These are phyloP conservation scores for Aquatica leii DNA, from an alignment of 2,888 invertebrate genomes.

Conservation along the genomic window DNA sequence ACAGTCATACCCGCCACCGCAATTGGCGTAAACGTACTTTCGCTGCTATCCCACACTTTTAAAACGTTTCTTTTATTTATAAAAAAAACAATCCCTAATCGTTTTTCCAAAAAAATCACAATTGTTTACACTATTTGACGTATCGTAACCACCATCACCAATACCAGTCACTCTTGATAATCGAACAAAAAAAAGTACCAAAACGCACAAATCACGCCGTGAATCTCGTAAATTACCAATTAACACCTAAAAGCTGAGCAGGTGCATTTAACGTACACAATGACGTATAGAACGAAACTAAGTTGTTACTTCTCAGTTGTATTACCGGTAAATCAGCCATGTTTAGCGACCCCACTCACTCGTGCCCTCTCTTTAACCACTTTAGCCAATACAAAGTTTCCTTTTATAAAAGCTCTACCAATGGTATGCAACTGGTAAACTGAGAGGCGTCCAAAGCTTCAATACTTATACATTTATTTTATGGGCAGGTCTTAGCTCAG, in stretches of 20 bases:
- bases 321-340: conserved; percentile 60
- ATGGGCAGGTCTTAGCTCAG: conserved; percentile 59
- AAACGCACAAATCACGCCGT: neutral
- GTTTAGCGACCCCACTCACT: conserved; percentile 54
- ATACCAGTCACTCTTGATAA: neutral
- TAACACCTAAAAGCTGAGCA: conserved; percentile 17
- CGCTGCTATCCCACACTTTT: conserved; percentile 59
- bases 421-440: conserved; percentile 44
- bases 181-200: neutral
- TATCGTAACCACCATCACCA: neutral
- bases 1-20: conserved; percentile 62
- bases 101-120: neutral
- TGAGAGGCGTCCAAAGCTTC: conserved; percentile 53
- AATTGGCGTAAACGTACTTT: conserved; percentile 54
- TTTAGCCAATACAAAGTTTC: conserved; percentile 49
- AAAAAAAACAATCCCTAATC: conserved; percentile 2
- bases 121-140: neutral
- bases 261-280: conserved; percentile 44
- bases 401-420: conserved; percentile 54
- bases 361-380: conserved; percentile 43
- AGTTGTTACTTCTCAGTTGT: conserved; percentile 47
- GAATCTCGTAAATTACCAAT: conserved; percentile 4
- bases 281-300: conserved; percentile 56
- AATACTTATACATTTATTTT: conserved; percentile 57
- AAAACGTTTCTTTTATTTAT: conserved; percentile 13